Base-by-base conservation (phyloP, 2,113 vertebrate genomes). In the Excalfactoria chinensis region DNA sequence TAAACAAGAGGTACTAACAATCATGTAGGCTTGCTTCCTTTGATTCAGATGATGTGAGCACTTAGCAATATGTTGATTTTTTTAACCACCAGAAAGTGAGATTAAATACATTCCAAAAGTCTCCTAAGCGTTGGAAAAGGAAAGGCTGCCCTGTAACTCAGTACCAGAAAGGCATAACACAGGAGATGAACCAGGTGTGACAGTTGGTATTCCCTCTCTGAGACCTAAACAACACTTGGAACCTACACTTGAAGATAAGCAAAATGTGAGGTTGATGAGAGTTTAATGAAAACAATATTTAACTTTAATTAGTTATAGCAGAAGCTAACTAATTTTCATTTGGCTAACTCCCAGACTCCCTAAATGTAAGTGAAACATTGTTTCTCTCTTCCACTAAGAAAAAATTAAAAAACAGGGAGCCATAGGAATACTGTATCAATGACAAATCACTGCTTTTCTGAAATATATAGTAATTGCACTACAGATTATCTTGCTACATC, bases 231-330 rank as follows among this genome's bases (percentile, higher is more conserved):
- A 66, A 23, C 16, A 51, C 58, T 86, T 87, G 81, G 90, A 48
- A 88, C 16, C 64, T 83, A 91, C 12, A 48, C 89, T 85, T 92
- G 79, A 66, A 95, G 95, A 86, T 64, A 78, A 95, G 75, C 21
- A 80, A 92, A 95, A 94, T 46, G n/a, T 40, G 85, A 81, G 80
- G 23, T 56, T 58, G 86, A 93, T 89, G 86, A 76, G 74, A 87
- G 11, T 87, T 92, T 90, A 89, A 94, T 92, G 89, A 94, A 95
- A 96, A 93, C 41, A 93, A 87, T 90, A 53, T 84, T 55, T 59
- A 67, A 70, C 22, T 84, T 93, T 82, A 95, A 92, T 91, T 94
- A 80, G 67, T 84, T 92, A 63, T 7, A 19, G 63, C 13, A 34
- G 77, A 86, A 92, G 49, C 32, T 89, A 32, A 67, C 77, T 79